Base-by-base conservation (phyloP, 2,888 invertebrate genomes). In the Protodeltote pygarga region DNA sequence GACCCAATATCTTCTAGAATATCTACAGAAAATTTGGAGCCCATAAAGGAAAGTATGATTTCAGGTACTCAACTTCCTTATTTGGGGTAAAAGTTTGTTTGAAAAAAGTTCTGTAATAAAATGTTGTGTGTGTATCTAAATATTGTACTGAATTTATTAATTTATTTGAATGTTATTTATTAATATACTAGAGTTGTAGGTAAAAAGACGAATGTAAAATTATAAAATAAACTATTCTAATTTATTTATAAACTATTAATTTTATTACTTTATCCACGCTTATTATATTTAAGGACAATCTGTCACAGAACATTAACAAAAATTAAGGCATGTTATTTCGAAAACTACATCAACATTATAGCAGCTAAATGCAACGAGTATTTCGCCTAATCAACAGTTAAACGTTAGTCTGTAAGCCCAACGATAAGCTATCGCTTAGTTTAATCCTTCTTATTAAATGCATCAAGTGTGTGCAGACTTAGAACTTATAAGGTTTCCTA, bases 401-500 rank as follows among this genome's bases (percentile, higher is more conserved):
- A 9, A 28, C n/a, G n/a, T n/a, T n/a, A n/a, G n/a, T 10, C 3
- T 33, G 38, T 52, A 44, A 62, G 32, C 37, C 29, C 10, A 46
- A 31, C 27, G 19, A 13, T 25, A 40, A 29, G 34, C 29, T 21
- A 17, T 27, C 25, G 24, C 48, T 33, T 41, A 48, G 21, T 23
- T 33, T 46, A 50, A 24, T 37, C 10, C 42, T 23, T 25, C 9
- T 41, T 42, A 48, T 44, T 14, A 38, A 32, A 62, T 48, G 41
- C 35, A 39, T 41, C 21, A 20, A 25, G 8, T 37, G 25, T 14
- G 29, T 29, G 14, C 21, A 38, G 29, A 41, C 42, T 35, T 47
- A 38, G 29, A 15, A 40, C 17, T 38, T 42, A 29, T 21, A 17
- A 45, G 68, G 55, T 46, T 63, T 59, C 68, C 47, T 41, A 23